Percentiles rank a stretch among this genome's conserved stretches.
These are phyloP conservation scores for Hycleus phaleratus DNA, from an alignment of 1,140 invertebrate species.

Conservation along the genomic window DNA sequence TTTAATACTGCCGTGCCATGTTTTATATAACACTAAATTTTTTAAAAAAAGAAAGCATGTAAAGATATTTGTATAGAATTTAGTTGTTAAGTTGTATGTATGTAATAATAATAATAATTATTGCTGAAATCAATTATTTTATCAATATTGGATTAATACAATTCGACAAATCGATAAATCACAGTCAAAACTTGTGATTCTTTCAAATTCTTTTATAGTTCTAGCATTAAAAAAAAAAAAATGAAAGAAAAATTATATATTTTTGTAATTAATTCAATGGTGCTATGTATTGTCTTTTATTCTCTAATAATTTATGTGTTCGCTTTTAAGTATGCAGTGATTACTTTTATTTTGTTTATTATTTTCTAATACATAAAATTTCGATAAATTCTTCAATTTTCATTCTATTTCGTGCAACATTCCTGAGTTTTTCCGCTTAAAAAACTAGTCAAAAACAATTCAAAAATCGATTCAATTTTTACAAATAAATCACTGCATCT, in stretches of 20 bases:
- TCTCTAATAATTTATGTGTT: slow-evolving; percentile 19
- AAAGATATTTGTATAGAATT: slow-evolving; percentile 37
- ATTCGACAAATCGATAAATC: slow-evolving; percentile 3
- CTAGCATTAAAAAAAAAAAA: slow-evolving; percentile 16
- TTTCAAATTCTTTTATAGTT: slow-evolving; percentile 7
- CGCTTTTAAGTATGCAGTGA: slow-evolving; percentile 15
- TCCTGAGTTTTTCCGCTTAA: slow-evolving; percentile 11
- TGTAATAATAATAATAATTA: slow-evolving; percentile 18
- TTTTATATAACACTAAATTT: slow-evolving; percentile 5
- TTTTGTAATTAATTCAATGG: slow-evolving; percentile 33
- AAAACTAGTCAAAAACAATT: slow-evolving; percentile 19
- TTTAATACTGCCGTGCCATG: slow-evolving; percentile 39
- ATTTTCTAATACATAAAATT: neutral
- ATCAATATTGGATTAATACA: slow-evolving; percentile 4
- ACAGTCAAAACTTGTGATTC: slow-evolving; percentile 14
- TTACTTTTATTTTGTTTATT: neutral
- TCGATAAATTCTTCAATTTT: too few relatives aligned
- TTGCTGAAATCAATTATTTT: slow-evolving; percentile 4
- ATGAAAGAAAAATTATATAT: slow-evolving; percentile 13
- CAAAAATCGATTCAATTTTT: slow-evolving; percentile 2
- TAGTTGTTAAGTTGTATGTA: slow-evolving; percentile 34
- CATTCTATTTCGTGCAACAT: slow-evolving; percentile 12
- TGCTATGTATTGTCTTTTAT: slow-evolving; percentile 23
- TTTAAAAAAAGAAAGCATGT: slow-evolving; percentile 29
- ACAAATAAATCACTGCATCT: slow-evolving; percentile 12